These are phyloP conservation scores for Porites australiensis DNA, from an alignment of 64 coral and sea anemone genomes.

Conservation along the genomic window DNA sequence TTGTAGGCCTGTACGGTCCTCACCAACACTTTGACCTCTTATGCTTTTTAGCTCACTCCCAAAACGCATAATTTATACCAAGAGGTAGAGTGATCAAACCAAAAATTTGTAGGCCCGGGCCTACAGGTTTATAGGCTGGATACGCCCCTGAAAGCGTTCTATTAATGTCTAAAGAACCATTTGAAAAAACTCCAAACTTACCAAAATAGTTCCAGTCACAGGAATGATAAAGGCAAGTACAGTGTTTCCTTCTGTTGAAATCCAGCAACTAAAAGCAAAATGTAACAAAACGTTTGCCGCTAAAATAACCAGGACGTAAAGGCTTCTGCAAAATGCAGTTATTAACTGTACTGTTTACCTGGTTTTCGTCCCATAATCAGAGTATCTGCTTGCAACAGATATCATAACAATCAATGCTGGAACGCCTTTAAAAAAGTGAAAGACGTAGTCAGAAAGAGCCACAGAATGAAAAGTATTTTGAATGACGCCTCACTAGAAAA, in stretches of 20 bases:
- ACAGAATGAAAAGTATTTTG: too few relatives aligned
- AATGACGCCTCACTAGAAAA: too few relatives aligned
- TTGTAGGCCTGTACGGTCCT: too few relatives aligned
- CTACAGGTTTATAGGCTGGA: background rate
- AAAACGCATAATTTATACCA: too few relatives aligned
- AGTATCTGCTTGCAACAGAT: constrained; percentile 30
- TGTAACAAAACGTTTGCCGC: background rate
- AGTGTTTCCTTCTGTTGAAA: constrained; percentile 72
- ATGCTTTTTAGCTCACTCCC: too few relatives aligned
- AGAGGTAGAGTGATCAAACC: too few relatives aligned
- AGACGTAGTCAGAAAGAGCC: background rate
- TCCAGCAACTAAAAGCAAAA: constrained; percentile 72
- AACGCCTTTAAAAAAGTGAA: constrained; percentile 15
- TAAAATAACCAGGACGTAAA: background rate
- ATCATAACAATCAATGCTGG: constrained; percentile 34
- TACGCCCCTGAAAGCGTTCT: background rate
- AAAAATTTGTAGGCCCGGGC: too few relatives aligned
- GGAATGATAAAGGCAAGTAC: constrained; percentile 81
- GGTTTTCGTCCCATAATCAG: constrained; percentile 52
- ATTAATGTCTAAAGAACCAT: background rate
- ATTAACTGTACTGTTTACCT: background rate
- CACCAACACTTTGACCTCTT: too few relatives aligned
- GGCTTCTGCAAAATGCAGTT: background rate
- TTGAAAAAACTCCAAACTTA: constrained; percentile 30
- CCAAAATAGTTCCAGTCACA: constrained; percentile 62